These are phyloP conservation scores for Arenaria interpres DNA, from an alignment of 2,113 vertebrate species.

Conservation along the genomic window DNA sequence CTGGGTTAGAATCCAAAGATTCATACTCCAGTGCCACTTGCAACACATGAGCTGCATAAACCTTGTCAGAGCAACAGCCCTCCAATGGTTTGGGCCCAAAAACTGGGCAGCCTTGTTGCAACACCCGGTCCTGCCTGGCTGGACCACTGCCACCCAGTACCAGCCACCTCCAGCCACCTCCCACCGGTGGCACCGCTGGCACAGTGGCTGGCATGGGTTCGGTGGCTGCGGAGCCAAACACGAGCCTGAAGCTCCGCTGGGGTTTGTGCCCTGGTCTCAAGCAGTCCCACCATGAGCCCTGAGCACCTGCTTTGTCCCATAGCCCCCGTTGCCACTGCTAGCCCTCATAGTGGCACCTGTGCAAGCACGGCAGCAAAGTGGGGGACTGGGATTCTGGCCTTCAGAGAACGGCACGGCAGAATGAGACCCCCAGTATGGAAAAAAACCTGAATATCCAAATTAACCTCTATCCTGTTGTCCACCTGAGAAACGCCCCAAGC, in stretches of 20 bases:
- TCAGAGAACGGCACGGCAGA: not conserved
- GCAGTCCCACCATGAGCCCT: not conserved
- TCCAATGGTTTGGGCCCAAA: not conserved
- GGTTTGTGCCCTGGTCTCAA: not conserved
- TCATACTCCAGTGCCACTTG: not conserved
- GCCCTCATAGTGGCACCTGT: rapidly evolving
- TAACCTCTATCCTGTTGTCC: not conserved
- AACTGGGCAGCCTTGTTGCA: not conserved
- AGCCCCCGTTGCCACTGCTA: not conserved
- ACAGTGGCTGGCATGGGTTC: rapidly evolving
- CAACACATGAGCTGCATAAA: not conserved
- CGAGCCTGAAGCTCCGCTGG: not conserved
- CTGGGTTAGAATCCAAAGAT: not conserved
- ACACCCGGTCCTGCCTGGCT: not conserved
- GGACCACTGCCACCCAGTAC: not conserved
- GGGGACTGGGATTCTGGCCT: rapidly evolving
- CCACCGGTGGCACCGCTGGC: rapidly evolving
- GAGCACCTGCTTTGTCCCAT: rapidly evolving
- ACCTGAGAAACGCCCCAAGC: not conserved
- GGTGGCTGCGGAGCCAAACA: not conserved
- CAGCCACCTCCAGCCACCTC: not conserved
- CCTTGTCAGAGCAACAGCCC: not conserved
- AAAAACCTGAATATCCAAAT: not conserved
- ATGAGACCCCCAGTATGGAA: not conserved
- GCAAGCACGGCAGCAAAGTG: rapidly evolving